Base-by-base conservation (phyloP, 2,888 invertebrate genomes). In the Laothoe populi region DNA sequence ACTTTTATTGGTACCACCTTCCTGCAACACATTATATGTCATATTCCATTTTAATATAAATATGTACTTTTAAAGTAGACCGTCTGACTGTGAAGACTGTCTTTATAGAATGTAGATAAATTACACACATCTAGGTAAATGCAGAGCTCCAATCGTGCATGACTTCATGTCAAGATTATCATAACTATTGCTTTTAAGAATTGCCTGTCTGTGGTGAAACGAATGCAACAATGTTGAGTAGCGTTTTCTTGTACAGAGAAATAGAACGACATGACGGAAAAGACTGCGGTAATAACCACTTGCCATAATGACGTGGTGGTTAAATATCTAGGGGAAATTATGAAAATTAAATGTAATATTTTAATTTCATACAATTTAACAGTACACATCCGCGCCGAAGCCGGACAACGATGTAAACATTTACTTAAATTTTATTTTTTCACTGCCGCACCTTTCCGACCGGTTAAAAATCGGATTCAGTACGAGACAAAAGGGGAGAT, bases 381-480 rank as follows among this genome's bases (percentile, higher is more conserved):
- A 61, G 60, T 59, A 66, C 63, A 68, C 68, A 70, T 69, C 69
- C 70, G 66, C 64, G 24, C 13, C 24, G 19, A 49, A 21, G 31
- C 4, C 53, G 19, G 21, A 42, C 49, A 42, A 26, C 5, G 73
- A 79, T 77, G 76, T 74, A 77, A 78, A 59, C 69, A 72, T 78
- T 76, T 70, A 72, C 72, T 53, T 60, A 35, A 19, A 35, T 48
- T 71, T 78, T 77, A 78, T 72, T 78, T 74, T 73, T 77, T 75
- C 72, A 79, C 82, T 81, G 79, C 79, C 78, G 77, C 69, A 66
- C 74, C 73, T 78, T 76, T 74, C 70, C 73, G 71, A 84, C 85
- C 84, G 86, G 83, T 84, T 78, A 73, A 78, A 68, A 79, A 70
- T 80, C 79, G 70, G 81, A 79, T 83, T 79, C 64, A 78, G 75